Base-by-base conservation (phyloP, 2,113 vertebrate species). In the Capra hircus region DNA sequence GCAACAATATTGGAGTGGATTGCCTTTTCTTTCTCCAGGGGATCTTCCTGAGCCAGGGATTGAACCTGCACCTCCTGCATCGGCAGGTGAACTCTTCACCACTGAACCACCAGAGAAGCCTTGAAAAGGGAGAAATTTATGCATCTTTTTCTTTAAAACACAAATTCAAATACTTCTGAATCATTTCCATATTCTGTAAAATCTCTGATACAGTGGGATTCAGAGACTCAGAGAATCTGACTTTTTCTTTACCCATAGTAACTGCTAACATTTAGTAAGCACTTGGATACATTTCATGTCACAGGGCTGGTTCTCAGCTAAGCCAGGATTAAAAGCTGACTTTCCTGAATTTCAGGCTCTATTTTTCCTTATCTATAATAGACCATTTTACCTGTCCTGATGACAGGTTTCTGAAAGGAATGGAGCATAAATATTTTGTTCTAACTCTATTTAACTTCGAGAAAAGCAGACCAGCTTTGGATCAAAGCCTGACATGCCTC, bases 331-430 rank as follows among this genome's bases (percentile, higher is more conserved):
- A 48, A 85, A 95, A 88, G 81, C 33, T 40, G 85, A 74, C 28
- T 96, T 95, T 98, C 74, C 89, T 96, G 94, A 96, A 86, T 60
- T 95, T 95, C 80, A 88, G 92, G 82, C 55, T 95, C 88, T 62
- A 19, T 81, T 95, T 84, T 25, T 17, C 60, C 16, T 48, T n/a
- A 86, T 60, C 23, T 80, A 30, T 64, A 77, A 53, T 16, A 53
- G 77, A 43, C 33, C 36, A 45, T 90, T 88, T 83, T 94, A 48
- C 62, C 45, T 87, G 40, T 43, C 7, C 16, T 57, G 88, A 92
- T 59, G 81, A 89, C 36, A 88, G 62, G 67, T 94, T 97, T 92
- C 74, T 17, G 33, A 81, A 83, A 88, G 57, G 86, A 95, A 96
- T 50, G 21, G 33, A 91, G 14, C 59, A 71, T 53, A 77, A 87